Percentiles rank a stretch among this genome's conserved stretches.
Evolutionary conservation across 2,113 vertebrate genomes (phyloP).

Genomic region (Anoplopoma fimbria): DNA sequence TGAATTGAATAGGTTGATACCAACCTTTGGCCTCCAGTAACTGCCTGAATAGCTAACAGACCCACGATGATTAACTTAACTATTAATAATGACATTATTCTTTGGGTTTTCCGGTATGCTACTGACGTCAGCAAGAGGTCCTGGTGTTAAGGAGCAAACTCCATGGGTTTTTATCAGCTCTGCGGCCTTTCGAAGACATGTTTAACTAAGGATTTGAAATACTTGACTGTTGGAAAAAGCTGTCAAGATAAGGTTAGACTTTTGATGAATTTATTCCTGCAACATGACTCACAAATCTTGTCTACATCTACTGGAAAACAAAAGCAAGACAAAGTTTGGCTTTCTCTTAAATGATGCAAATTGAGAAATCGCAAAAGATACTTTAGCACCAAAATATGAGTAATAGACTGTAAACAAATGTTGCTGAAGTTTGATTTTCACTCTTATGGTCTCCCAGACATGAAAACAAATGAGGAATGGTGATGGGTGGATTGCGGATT

Average conservation of each 20-base stretch:
- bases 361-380: background rate
- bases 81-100: background rate
- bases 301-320: background rate
- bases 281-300: background rate
- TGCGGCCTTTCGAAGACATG: background rate
- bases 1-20: background rate
- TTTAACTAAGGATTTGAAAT: background rate
- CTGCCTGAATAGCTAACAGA: background rate
- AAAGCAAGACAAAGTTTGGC: background rate
- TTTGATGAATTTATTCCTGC: background rate
- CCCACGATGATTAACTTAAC: background rate
- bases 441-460: background rate
- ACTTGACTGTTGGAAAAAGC: background rate
- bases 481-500: background rate
- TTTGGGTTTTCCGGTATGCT: background rate
- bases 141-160: slow-evolving; percentile 35
- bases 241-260: background rate
- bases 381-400: background rate
- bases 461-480: background rate
- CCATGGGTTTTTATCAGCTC: background rate
- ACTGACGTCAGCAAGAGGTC: slow-evolving; percentile 6
- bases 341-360: background rate
- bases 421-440: background rate
- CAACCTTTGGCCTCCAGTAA: background rate
- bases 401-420: background rate